Base-by-base conservation (phyloP, 2,113 vertebrate genomes). In the Clinocottus analis region DNA sequence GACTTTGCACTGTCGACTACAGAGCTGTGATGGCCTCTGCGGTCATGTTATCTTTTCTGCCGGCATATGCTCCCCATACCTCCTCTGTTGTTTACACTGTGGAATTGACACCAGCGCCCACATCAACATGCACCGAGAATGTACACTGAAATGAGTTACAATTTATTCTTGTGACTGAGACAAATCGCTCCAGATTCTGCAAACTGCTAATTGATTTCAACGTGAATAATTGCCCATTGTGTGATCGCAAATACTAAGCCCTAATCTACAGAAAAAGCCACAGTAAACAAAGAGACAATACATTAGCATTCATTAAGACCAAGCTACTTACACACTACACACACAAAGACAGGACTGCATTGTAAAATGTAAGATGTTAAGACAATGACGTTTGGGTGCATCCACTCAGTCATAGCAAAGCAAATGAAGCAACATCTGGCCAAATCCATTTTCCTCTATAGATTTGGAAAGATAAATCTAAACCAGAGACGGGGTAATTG, bases 381-480 rank as follows among this genome's bases (percentile, higher is more conserved):
- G 67, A 80, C 23, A 10, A 60, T 75, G 47, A 41, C 3, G 10
- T 80, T 75, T 58, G 62, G 72, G 13, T 75, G 37, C 59, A 69
- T 68, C 23, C 14, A 21, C 60, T 59, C 59, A 70, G 58, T 68
- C 75, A 73, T 76, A 80, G 77, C 53, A 27, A 53, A 23, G 58
- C 37, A 3, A 66, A 81, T 64, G 60, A 83, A 77, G 74, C 62
- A 85, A 83, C 77, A 83, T 83, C 75, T 90, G 86, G 74, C 69
- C 11, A 55, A 19, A 82, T 87, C 72, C 58, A 68, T 85, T 84
- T 75, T 58, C 71, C 51, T 72, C 25, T 35, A 66, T 31, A 78
- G 69, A 76, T 31, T 79, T 73, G 41, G 39, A 75, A 71, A 64
- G 72, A 80, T 79, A 87, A 66, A 82, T 84, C 70, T 77, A 73